phyloP scores from a whole-genome alignment of 2,113 vertebrate species.

The Merops nubicus region DNA sequence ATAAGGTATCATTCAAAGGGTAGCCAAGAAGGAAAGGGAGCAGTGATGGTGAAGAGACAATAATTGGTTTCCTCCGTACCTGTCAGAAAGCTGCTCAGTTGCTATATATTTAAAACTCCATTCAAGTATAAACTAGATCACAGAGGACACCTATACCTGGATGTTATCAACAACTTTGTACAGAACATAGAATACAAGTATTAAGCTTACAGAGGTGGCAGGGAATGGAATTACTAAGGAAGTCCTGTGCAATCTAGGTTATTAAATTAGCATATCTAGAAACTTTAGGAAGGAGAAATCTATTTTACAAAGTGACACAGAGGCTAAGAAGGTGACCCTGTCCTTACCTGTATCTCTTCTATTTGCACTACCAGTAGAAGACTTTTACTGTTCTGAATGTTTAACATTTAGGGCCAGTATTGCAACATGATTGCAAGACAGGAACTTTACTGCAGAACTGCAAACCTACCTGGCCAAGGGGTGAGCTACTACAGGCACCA shows the following conservation, averaged over 20 bases:
- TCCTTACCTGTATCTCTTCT: neutral
- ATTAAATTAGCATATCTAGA: neutral
- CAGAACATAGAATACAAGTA: neutral
- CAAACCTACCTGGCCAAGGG: neutral
- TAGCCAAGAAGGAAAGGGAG: neutral
- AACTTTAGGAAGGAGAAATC: neutral
- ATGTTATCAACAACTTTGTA: neutral
- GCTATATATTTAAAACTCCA: neutral
- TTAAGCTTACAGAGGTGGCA: neutral
- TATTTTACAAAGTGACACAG: neutral
- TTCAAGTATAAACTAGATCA: neutral
- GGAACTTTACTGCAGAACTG: neutral
- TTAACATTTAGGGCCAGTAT: neutral
- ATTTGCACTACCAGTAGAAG: neutral
- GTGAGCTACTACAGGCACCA: neutral
- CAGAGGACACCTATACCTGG: neutral
- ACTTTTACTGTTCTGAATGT: neutral
- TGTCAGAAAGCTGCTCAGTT: slow-evolving; percentile 6
- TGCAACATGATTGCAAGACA: neutral
- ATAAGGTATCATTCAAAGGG: neutral
- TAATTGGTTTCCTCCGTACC: slow-evolving; percentile 21
- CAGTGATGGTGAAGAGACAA: neutral
- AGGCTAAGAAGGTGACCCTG: neutral
- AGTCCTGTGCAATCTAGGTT: neutral
- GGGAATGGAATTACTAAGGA: neutral